Percentiles rank a stretch among this genome's conserved stretches.
Evolutionary conservation across 1,140 invertebrate species (phyloP).

Genomic region (Amphibalanus amphitrite): DNA sequence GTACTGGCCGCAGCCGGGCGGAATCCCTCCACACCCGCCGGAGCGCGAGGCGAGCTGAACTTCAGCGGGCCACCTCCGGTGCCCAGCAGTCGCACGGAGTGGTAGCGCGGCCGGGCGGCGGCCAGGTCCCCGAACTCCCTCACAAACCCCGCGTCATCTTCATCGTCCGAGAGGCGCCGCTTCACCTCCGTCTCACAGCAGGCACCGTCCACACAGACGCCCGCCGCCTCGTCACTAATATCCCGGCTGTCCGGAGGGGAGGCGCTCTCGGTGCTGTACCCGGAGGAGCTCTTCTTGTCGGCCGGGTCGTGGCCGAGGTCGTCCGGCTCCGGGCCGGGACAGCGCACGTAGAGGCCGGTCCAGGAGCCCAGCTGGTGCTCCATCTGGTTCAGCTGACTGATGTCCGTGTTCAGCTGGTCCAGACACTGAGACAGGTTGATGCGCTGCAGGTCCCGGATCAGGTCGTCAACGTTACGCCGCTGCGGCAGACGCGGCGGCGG

Average conservation of each 20-base stretch:
- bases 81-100: not conserved
- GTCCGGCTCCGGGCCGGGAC: not conserved
- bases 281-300: conserved; percentile 5
- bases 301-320: not conserved
- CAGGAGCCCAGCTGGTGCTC: not conserved
- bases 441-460: not conserved
- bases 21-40: not conserved
- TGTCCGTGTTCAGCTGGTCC: not conserved
- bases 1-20: not conserved
- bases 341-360: not conserved
- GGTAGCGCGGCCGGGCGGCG: not conserved
- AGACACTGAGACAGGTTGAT: not conserved
- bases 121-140: not conserved
- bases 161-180: not conserved
- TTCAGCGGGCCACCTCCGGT: not conserved
- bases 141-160: not conserved
- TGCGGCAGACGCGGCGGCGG: not conserved
- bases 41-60: not conserved
- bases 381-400: not conserved
- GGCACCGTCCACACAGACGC: not conserved
- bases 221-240: not conserved
- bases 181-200: not conserved
- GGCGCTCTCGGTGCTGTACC: conserved; percentile 1
- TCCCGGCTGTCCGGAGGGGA: not conserved
- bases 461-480: not conserved